Conservation (phyloP, 2,888 invertebrate species). For the Leucoptera coffeella region DNA sequence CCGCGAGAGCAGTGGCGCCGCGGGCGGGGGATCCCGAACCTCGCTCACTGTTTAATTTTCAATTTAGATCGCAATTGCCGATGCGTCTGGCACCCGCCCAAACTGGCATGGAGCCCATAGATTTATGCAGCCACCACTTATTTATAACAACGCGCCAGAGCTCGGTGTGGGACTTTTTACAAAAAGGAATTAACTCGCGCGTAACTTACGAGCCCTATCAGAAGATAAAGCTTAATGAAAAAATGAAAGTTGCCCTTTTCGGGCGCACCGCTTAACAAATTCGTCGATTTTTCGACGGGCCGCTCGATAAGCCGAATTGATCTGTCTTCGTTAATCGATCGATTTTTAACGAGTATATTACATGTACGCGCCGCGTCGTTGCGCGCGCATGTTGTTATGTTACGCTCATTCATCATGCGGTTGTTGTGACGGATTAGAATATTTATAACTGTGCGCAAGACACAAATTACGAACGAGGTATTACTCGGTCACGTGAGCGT, state of each 20-base stretch:
- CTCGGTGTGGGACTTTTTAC: slow-evolving; percentile 36
- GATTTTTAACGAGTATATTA: no score
- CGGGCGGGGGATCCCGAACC: slow-evolving; percentile 8
- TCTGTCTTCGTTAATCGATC: slow-evolving; percentile 17
- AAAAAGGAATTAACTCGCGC: slow-evolving; percentile 37
- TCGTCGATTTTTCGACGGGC: slow-evolving; percentile 16
- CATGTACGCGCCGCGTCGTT: no score
- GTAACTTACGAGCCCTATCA: slow-evolving; percentile 33
- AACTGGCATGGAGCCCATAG: slow-evolving; percentile 40
- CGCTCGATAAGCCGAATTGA: slow-evolving; percentile 30
- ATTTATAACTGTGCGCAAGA: no score
- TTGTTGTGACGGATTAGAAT: no score
- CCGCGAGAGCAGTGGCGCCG: background rate
- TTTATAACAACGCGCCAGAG: slow-evolving; percentile 13
- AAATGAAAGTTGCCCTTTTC: slow-evolving; percentile 11
- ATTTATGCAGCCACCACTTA: slow-evolving; percentile 31
- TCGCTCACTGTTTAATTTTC: slow-evolving; percentile 48
- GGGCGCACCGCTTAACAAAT: background rate
- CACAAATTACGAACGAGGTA: no score
- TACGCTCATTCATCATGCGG: no score
- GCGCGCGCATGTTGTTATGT: no score
- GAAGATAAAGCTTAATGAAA: slow-evolving; percentile 41
- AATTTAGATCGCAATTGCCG: slow-evolving; percentile 56
- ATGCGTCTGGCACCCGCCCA: slow-evolving; percentile 39
- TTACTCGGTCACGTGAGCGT: no score